Percentiles rank a stretch among this genome's conserved stretches.
Conservation (phyloP, 2,113 vertebrate genomes). For the Otus sunia region DNA sequence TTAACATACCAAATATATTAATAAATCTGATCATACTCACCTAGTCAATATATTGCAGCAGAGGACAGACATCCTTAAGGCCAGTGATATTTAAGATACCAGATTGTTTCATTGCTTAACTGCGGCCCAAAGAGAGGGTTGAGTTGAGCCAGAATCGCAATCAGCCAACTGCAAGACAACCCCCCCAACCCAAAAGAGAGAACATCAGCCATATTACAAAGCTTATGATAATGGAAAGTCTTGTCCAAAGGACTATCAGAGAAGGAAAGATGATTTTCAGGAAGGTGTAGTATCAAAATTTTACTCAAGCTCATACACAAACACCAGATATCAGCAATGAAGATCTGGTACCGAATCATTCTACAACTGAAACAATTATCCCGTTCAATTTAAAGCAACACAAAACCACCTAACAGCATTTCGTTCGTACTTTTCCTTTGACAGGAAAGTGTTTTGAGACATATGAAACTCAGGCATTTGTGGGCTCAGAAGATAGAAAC, state of each 20-base stretch:
- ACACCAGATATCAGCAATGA: not conserved
- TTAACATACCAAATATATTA: not conserved
- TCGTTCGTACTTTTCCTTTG: not conserved
- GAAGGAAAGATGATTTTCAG: not conserved
- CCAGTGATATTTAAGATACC: slow-evolving; percentile 89
- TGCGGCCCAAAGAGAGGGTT: slow-evolving; percentile 94
- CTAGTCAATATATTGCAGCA: slow-evolving; percentile 8
- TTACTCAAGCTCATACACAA: not conserved
- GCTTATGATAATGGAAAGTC: not conserved
- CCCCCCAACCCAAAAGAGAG: slow-evolving; percentile 40
- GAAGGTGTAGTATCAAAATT: not conserved
- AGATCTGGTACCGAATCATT: not conserved
- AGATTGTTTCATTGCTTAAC: slow-evolving; percentile 85
- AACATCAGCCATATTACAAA: slow-evolving; percentile 1
- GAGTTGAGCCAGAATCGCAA: slow-evolving; percentile 94
- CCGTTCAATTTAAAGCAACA: not conserved
- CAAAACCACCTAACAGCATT: not conserved
- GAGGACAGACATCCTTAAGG: slow-evolving; percentile 67
- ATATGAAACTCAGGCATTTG: not conserved
- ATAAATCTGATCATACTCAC: slow-evolving; percentile 58
- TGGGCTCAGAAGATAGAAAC: not conserved
- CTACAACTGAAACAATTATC: not conserved
- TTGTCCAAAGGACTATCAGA: not conserved
- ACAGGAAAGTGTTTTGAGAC: not conserved
- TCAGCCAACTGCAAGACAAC: slow-evolving; percentile 88